Conservation (phyloP, 2,797 vertebrate species). For the Anas acuta region DNA sequence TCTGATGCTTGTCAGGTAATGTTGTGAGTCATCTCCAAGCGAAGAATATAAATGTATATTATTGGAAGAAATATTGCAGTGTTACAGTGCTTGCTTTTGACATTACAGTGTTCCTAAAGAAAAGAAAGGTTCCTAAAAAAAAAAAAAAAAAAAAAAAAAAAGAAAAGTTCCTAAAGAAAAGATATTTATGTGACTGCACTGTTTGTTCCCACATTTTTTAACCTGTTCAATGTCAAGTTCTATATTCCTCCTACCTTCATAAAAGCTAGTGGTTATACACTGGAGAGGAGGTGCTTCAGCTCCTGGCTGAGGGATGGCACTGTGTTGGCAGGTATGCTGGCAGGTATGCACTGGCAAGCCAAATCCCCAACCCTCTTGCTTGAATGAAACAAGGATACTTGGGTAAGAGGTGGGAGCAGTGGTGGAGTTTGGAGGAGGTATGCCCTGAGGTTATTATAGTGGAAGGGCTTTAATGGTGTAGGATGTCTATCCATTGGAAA, state of each 20-base stretch:
- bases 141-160: background rate
- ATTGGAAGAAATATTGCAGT: background rate
- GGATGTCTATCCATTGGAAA: background rate
- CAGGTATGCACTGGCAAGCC: background rate
- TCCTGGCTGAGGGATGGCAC: background rate
- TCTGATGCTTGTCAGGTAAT: conserved; percentile 94
- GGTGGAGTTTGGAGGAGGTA: background rate
- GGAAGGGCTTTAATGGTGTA: background rate
- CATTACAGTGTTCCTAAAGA: background rate
- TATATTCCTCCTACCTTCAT: background rate
- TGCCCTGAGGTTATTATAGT: background rate
- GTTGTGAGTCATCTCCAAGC: background rate
- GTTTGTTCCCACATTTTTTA: background rate
- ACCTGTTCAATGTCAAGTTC: background rate
- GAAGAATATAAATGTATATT: background rate
- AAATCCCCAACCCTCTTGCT: background rate
- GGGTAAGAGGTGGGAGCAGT: background rate
- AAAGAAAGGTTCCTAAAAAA: background rate
- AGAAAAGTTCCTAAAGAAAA: background rate
- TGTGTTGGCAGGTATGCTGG: background rate
- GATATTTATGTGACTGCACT: background rate
- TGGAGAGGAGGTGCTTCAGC: background rate
- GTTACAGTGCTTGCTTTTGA: background rate
- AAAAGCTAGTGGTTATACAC: background rate
- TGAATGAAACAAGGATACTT: background rate